Evolutionary conservation across 2,797 vertebrate genomes (phyloP), one percentile per base, ranked within the genome.

Genomic region (Zalophus californianus): DNA sequence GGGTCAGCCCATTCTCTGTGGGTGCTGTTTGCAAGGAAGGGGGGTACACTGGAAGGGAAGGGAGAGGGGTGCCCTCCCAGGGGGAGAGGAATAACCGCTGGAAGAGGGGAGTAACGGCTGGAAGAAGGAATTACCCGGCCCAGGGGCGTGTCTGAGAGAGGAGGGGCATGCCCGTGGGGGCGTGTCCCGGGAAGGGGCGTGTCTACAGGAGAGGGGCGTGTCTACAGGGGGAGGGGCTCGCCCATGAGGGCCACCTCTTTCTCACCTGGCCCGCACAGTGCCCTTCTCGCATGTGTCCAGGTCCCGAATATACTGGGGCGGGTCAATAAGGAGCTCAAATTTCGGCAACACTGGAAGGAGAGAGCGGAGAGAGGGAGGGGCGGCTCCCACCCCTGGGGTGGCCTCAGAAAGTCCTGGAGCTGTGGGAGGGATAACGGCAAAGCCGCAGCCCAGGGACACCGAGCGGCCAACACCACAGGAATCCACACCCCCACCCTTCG

Each of bases 281-380:
- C 99, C 99, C 62, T 99, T 99, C 48, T 99, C 99, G 54, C 99
- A 99, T 1, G 95, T 96, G 0, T 98, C 99, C 50, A 99, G 98
- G 98, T 99, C 99, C 72, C 98, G 99, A 62, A 99, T 99, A 97
- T 99, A 99, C 44, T 48, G 98, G 0, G 99, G 99, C 0, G 99
- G 99, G 0, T 99, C 98, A 1, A 99, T 99, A 72, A 99, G 98
- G 97, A 99, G 89, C 97, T 99, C 99, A 97, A 99, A 99, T 97
- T 99, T 99, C 32, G 99, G 99, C 97, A 99, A 97, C 66, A 99
- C 99, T 99, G 95, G 95, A 58, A 0, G 62, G 66, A 84, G 93
- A 95, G 16, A 91, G 93, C 44, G 73, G 7, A 97, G 44, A 5
- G 14, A n/a, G 29, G 62, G 13, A 60, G 35, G 2, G 50, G 23